phyloP scores from a whole-genome alignment of 2,888 invertebrate species.

The Morpho achilles region DNA sequence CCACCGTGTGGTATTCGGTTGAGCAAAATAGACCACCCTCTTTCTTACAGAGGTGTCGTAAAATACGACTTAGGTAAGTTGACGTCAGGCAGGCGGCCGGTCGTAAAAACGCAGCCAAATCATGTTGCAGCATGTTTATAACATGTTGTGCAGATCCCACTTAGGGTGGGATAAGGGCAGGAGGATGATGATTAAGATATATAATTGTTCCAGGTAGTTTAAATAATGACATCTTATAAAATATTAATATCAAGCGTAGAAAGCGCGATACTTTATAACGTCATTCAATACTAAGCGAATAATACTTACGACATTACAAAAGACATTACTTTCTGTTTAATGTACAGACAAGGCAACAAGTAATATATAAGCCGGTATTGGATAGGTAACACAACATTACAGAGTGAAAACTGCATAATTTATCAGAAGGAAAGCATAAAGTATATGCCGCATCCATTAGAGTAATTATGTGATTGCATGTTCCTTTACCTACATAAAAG shows the following conservation, averaged over 20 bases:
- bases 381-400: constrained; percentile 1
- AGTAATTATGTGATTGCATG: no score
- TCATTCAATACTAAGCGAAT: constrained; percentile 9
- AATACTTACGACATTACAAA: constrained; percentile 10
- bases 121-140: no score
- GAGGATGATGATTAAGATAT: no score
- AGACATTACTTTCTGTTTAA: constrained; percentile 6
- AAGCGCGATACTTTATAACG: constrained; percentile 9
- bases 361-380: constrained; percentile 4
- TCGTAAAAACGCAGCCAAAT: no score
- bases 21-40: no score
- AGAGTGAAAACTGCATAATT: constrained; percentile 7
- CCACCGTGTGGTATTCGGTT: no score
- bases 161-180: no score
- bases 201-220: neutral
- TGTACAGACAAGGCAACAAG: constrained; percentile 11
- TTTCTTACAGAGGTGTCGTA: no score
- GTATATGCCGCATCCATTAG: neutral
- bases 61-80: no score
- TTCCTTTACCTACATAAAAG: no score
- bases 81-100: no score
- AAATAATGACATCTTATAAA: neutral
- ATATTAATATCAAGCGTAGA: constrained; percentile 5
- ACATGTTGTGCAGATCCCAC: no score
- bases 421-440: neutral